Base-by-base conservation (phyloP, 92 coral and sea anemone species). In the Parazoanthus atlanticus region DNA sequence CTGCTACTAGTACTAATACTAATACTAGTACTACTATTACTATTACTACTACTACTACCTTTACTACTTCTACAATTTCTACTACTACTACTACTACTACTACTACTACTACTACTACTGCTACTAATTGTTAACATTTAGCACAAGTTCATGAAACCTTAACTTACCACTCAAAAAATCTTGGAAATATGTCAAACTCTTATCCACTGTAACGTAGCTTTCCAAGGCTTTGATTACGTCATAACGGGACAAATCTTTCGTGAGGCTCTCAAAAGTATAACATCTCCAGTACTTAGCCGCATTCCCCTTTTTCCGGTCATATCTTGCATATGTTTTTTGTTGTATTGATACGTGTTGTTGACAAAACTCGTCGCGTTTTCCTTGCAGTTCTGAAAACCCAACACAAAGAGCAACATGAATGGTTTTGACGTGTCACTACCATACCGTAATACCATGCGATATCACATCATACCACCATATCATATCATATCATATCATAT, bases 321-420 rank as follows among this genome's bases (percentile, higher is more conserved):
- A 74, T 19, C 78, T 31, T 74, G 78, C 78, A 74, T 74, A 34
- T 19, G 49, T 34, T 25, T 1, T 74, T 23, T 33, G 78, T 21
- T 36, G 49, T 74, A 34, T 17, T 16, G 41, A 31, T 29, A 5
- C 12, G 23, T 74, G 0, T 74, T 74, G 21, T 25, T 74, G 78
- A 40, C 78, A 74, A 34, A 16, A 34, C 47, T 74, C 78, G 30
- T 34, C 43, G 26, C 78, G 78, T 74, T 74, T 74, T 34, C 49
- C 13, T 74, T 74, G 78, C 11, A 74, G 78, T 74, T 74, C 78
- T 74, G 78, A 74, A 74, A 74, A 74, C n/a, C n/a, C n/a, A 58
- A 21, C 67, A 58, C 26, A 21, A 21, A 23, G n/a, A 58, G n/a
- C 67, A 58, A 15, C n/a, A 58, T 19, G n/a, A 21, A 58, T 58